phyloP scores from a whole-genome alignment of 2,888 invertebrate genomes.

The Morinoia aosen region DNA sequence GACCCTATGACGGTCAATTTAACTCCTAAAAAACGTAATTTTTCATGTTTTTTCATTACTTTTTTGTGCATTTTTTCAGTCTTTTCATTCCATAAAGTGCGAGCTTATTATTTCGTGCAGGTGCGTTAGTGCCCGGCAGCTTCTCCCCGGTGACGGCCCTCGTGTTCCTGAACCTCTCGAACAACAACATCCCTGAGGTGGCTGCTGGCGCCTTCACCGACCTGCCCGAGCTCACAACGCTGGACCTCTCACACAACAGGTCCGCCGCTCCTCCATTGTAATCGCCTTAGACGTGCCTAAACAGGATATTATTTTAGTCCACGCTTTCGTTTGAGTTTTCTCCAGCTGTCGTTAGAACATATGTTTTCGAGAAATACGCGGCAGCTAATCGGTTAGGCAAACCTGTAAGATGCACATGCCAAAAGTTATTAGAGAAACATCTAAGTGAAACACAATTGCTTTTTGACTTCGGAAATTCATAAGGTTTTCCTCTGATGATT shows the following conservation, averaged over 20 bases:
- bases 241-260: slow-evolving; percentile 84
- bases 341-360: too few species aligned
- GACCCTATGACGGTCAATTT: too few species aligned
- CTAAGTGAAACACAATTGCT: too few species aligned
- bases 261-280: not conserved
- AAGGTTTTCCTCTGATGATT: too few species aligned
- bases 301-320: not conserved
- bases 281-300: not conserved
- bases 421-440: too few species aligned
- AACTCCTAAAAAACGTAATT: too few species aligned
- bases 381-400: too few species aligned
- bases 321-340: not conserved
- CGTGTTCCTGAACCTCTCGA: slow-evolving; percentile 83
- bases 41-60: too few species aligned
- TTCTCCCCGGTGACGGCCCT: slow-evolving; percentile 81
- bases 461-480: too few species aligned
- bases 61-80: too few species aligned
- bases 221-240: slow-evolving; percentile 78
- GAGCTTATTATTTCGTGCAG: slow-evolving; percentile 72
- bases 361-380: too few species aligned
- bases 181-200: slow-evolving; percentile 82
- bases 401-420: too few species aligned
- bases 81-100: not conserved
- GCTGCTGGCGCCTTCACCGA: slow-evolving; percentile 84
- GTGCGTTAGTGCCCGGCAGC: slow-evolving; percentile 78